phyloP scores from a whole-genome alignment of 2,888 invertebrate species.

The Cryptocheilus praepositus region DNA sequence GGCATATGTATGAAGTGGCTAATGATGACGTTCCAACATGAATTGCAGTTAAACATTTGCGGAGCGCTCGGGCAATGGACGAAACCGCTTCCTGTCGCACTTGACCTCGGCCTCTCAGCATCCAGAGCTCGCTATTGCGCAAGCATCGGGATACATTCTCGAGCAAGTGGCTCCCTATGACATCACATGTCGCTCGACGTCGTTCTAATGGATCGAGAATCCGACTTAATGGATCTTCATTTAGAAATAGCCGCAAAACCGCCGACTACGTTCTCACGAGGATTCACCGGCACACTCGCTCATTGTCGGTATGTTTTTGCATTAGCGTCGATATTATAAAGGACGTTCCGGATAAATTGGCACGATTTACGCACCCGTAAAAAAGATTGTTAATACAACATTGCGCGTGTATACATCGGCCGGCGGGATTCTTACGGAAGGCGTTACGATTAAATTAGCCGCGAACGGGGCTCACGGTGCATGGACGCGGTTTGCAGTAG shows the following conservation, averaged over 20 bases:
- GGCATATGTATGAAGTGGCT: too few species aligned
- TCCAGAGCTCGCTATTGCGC: neutral
- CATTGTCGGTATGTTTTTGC: too few species aligned
- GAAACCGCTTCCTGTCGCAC: too few species aligned
- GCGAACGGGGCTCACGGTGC: neutral
- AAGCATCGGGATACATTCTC: conserved; percentile 8
- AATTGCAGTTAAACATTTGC: too few species aligned
- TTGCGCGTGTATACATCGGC: neutral
- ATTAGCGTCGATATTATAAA: neutral
- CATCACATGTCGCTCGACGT: neutral
- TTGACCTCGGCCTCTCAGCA: too few species aligned
- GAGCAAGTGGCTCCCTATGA: neutral
- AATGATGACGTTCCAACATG: too few species aligned
- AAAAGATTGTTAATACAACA: conserved; percentile 17
- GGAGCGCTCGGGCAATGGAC: too few species aligned
- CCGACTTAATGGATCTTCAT: too few species aligned
- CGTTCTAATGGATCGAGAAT: too few species aligned
- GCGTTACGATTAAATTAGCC: conserved; percentile 15
- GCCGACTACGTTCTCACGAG: too few species aligned
- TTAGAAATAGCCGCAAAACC: too few species aligned
- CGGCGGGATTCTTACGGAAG: neutral
- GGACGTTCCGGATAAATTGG: conserved; percentile 7
- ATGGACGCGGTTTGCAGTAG: neutral
- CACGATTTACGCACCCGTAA: conserved; percentile 13
- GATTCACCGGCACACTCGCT: too few species aligned